A percentile compares a stretch with the other conserved stretches of the same genome.
Conservation (phyloP, 2,888 invertebrate species). For the Peribatodes rhomboidaria region DNA sequence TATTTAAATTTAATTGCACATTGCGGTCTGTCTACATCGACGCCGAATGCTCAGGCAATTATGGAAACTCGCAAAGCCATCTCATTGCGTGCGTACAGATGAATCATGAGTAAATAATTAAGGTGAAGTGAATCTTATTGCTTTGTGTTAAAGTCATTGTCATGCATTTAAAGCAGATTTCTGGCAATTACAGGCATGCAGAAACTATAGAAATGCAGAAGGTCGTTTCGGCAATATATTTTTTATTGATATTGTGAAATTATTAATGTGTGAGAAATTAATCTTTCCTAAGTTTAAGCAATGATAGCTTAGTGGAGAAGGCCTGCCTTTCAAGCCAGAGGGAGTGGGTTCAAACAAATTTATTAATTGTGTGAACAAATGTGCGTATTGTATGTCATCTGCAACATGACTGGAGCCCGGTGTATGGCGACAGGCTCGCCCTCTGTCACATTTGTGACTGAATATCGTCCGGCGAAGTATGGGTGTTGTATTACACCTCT, state of each 20-base stretch:
- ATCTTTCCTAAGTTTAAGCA: too few relatives aligned
- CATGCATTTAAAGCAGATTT: not conserved
- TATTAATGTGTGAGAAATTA: too few relatives aligned
- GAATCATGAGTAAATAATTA: conserved; percentile 9
- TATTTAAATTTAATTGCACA: conserved; percentile 44
- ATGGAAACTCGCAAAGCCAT: conserved; percentile 29
- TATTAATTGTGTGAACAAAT: too few relatives aligned
- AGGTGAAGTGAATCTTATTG: conserved; percentile 3
- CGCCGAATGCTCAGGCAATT: conserved; percentile 44
- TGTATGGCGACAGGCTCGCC: too few relatives aligned
- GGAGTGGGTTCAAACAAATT: too few relatives aligned
- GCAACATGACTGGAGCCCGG: too few relatives aligned
- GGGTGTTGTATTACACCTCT: too few relatives aligned
- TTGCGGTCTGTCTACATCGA: conserved; percentile 38
- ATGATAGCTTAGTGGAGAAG: too few relatives aligned
- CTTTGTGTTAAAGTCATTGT: conserved; percentile 3
- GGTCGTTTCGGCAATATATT: not conserved
- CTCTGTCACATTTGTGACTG: too few relatives aligned
- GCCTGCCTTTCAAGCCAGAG: too few relatives aligned
- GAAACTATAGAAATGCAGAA: not conserved
- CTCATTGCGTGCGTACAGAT: conserved; percentile 23
- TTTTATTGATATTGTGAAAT: not conserved
- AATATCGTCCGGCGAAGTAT: too few relatives aligned
- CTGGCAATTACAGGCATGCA: not conserved
- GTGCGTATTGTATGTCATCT: too few relatives aligned